Conservation (phyloP, 2,888 invertebrate species). For the Drosophila macrospina region DNA sequence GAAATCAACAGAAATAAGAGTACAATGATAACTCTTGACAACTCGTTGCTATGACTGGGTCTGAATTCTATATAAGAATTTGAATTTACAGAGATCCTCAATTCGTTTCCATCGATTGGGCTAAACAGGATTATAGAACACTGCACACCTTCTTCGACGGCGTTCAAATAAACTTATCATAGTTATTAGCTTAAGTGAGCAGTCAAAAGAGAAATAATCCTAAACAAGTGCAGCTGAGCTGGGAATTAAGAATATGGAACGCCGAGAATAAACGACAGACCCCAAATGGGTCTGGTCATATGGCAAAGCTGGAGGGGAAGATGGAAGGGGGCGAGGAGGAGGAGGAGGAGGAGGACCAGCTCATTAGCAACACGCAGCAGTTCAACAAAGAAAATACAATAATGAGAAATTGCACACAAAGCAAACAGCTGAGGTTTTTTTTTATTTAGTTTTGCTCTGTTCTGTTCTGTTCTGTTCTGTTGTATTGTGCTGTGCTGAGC, state of each 20-base stretch:
- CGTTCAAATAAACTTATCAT: neutral
- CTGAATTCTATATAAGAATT: no score
- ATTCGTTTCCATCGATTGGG: no score
- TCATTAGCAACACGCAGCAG: conserved; percentile 55
- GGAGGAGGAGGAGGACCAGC: conserved; percentile 15
- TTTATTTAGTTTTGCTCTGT: neutral
- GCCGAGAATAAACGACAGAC: neutral
- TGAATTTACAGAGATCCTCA: no score
- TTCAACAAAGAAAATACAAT: conserved; percentile 46
- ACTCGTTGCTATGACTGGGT: no score
- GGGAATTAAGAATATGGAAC: conserved; percentile 1
- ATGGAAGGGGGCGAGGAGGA: neutral
- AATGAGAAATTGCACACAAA: conserved; percentile 56
- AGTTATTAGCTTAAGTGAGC: neutral
- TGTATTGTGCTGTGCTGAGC: no score
- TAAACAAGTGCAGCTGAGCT: conserved; percentile 3
- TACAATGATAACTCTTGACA: no score
- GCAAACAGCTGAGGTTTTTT: conserved; percentile 34
- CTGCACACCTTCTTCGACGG: neutral
- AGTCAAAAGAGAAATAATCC: neutral
- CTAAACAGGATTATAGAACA: neutral
- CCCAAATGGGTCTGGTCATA: conserved; percentile 19
- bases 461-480: no score
- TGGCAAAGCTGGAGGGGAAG: neutral
- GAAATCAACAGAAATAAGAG: no score